Evolutionary conservation across 1,140 invertebrate genomes (phyloP), one percentile per base, ranked within the genome.

Genomic region (Coenobita brevimanus): DNA sequence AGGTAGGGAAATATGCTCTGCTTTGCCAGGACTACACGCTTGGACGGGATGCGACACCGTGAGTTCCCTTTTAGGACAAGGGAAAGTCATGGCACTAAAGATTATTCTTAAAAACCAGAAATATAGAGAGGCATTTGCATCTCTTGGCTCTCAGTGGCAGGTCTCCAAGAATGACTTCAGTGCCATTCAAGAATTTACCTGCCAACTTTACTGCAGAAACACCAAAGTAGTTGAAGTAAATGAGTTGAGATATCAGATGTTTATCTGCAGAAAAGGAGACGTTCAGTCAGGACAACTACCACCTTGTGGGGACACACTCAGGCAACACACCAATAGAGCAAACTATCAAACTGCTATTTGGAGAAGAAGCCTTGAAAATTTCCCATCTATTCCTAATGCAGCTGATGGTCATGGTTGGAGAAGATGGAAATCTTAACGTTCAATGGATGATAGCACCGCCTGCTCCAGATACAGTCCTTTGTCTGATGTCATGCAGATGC

Each of bases 291-390:
- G 76, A 4, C 85, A 88, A 27, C 76, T 88, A 13, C 75, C 75
- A n/a, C 76, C 85, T 1, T 88, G 85, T 73, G 4, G 27, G 15
- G 57, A 80, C 33, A 21, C 13, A 13, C 62, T 88, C 21, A 13
- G 13, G 6, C 54, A 41, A 24, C 85, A 81, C 54, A 24, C 54
- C 13, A 0, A 15, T 6, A 30, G 75, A 3, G 84, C 73, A 38
- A 87, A 87, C 33, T 87, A 87, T 54, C 84, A 82, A 43, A 62
- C 75, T 64, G 50, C 43, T 21, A 38, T 88, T 2, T 81, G 85
- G 76, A n/a, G n/a, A n/a, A n/a, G n/a, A n/a, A n/a, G n/a, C 27
- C 79, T 81, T 13, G 30, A 81, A 57, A 62, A 62, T 15, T 60
- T 24, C 0, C 79, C 62, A 13, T 27, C 46, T 62, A 43, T 81